A percentile compares a stretch with the other conserved stretches of the same genome.
phyloP scores from a whole-genome alignment of 2,888 invertebrate genomes.

The Cotesia congregata region DNA sequence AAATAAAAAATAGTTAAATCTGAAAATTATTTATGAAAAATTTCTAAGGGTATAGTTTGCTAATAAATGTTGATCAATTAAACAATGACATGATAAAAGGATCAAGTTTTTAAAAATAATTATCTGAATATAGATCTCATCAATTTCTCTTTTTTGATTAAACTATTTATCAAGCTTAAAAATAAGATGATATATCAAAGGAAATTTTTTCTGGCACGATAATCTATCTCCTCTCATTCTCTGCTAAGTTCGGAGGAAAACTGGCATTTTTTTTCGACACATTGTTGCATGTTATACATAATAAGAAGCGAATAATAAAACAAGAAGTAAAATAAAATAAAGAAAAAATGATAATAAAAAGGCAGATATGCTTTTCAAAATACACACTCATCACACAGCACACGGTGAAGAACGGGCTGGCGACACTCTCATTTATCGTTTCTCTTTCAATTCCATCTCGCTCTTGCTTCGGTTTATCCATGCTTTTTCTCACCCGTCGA shows the following conservation, averaged over 20 bases:
- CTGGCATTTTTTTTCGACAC: conserved; percentile 21
- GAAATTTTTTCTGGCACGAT: conserved; percentile 7
- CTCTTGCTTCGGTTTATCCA: neutral
- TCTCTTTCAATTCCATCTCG: conserved; percentile 26
- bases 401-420: conserved; percentile 43
- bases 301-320: conserved; percentile 15
- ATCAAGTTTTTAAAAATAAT: no score
- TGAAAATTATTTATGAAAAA: no score
- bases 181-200: neutral
- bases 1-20: no score
- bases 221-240: conserved; percentile 7
- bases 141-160: neutral
- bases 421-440: conserved; percentile 53
- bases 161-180: conserved; percentile 1
- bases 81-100: no score
- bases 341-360: neutral
- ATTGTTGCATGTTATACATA: conserved; percentile 16
- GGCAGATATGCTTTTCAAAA: conserved; percentile 32
- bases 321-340: neutral
- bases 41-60: no score
- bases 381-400: conserved; percentile 36
- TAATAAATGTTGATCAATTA: no score
- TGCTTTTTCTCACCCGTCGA: conserved; percentile 24
- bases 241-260: conserved; percentile 24
- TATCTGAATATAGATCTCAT: neutral